Evolutionary conservation across 2,113 vertebrate species (phyloP).

Genomic region (Mola mola): DNA sequence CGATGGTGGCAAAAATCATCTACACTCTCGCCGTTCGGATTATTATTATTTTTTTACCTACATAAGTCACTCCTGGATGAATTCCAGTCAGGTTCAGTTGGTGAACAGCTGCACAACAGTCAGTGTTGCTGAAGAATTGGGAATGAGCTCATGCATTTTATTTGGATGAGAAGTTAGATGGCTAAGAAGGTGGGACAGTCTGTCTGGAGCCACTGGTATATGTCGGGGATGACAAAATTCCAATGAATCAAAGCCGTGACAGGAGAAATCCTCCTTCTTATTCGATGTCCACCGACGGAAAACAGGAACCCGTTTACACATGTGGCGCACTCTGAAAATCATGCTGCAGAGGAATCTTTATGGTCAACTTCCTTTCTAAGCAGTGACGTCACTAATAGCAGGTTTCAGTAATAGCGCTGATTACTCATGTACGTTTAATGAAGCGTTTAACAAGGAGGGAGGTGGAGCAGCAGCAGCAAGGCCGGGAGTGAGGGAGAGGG

Average conservation of each 20-base stretch:
- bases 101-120: constrained; percentile 8
- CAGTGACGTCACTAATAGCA: constrained; percentile 28
- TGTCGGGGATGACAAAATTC: constrained; percentile 11
- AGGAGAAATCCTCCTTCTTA: neutral
- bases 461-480: constrained; percentile 54
- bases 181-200: neutral
- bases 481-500: constrained; percentile 11
- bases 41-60: neutral
- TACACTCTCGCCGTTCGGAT: neutral
- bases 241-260: constrained; percentile 6
- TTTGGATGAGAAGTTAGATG: constrained; percentile 35
- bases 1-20: no score
- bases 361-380: neutral
- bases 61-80: neutral
- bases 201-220: constrained; percentile 1
- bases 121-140: neutral
- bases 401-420: constrained; percentile 6
- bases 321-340: constrained; percentile 30
- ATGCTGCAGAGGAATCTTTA: constrained; percentile 1
- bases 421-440: constrained; percentile 13
- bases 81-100: constrained; percentile 6
- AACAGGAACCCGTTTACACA: constrained; percentile 44
- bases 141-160: constrained; percentile 10
- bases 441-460: constrained; percentile 29
- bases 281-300: constrained; percentile 25